Percentiles rank a stretch among this genome's conserved stretches.
Conservation (phyloP, 2,888 invertebrate species). For the Hemistola chrysoprasaria region DNA sequence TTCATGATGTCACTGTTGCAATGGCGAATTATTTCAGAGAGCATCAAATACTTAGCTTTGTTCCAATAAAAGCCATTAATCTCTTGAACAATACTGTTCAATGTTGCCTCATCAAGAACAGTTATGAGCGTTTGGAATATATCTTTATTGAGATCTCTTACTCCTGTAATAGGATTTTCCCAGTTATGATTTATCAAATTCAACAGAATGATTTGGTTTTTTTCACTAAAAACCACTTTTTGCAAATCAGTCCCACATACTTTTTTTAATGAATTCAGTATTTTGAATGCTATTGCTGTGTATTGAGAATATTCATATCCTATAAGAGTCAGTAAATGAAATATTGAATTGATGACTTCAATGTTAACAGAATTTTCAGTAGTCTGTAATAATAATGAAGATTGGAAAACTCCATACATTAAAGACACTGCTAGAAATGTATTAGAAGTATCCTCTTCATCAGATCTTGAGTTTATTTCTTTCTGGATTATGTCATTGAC, state of each 20-base stretch:
- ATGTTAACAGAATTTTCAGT: conserved; percentile 27
- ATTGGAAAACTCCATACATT: conserved; percentile 74
- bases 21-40: conserved; percentile 72
- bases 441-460: conserved; percentile 28
- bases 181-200: conserved; percentile 82
- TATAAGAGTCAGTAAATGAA: conserved; percentile 54
- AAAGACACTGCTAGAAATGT: conserved; percentile 49
- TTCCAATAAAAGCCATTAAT: conserved; percentile 79
- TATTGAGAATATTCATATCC: conserved; percentile 77
- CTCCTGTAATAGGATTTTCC: conserved; percentile 82
- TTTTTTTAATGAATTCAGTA: conserved; percentile 67
- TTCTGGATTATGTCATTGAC: conserved; percentile 39
- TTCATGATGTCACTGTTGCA: conserved; percentile 27
- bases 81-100: conserved; percentile 45
- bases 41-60: conserved; percentile 82
- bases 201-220: conserved; percentile 64
- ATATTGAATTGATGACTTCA: conserved; percentile 40
- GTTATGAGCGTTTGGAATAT: conserved; percentile 68
- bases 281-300: conserved; percentile 78
- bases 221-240: conserved; percentile 40
- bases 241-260: conserved; percentile 55
- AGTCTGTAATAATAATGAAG: conserved; percentile 46
- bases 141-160: conserved; percentile 75
- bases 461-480: conserved; percentile 36
- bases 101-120: conserved; percentile 42